Percentiles rank a stretch among this genome's conserved stretches.
Evolutionary conservation across 2,888 invertebrate species (phyloP).

Genomic region (Tortricodes alternella): DNA sequence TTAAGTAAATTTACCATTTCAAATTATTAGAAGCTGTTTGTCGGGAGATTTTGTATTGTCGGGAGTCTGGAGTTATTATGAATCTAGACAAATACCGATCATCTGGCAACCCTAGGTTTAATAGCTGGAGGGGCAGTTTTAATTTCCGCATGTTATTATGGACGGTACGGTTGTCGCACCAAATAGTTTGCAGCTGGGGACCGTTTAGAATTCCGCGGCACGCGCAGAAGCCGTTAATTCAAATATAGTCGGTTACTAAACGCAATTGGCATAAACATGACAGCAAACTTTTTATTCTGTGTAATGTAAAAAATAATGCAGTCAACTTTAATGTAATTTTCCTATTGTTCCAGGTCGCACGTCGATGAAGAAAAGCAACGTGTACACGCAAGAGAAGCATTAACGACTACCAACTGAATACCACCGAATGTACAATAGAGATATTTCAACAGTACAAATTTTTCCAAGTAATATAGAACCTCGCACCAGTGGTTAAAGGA

Average conservation of each 20-base stretch:
- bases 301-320: conserved; percentile 38
- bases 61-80: too few species aligned
- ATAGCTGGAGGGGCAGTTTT: conserved; percentile 39
- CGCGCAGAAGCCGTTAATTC: conserved; percentile 63
- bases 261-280: conserved; percentile 69
- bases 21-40: too few species aligned
- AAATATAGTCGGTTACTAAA: conserved; percentile 68
- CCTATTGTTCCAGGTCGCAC: conserved; percentile 65
- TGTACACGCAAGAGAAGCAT: conserved; percentile 77
- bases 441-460: conserved; percentile 26
- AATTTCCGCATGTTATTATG: conserved; percentile 49
- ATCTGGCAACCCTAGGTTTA: too few species aligned
- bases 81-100: too few species aligned
- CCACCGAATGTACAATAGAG: conserved; percentile 63
- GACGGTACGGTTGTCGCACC: conserved; percentile 40
- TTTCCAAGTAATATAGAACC: conserved; percentile 11
- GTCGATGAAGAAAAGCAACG: conserved; percentile 68
- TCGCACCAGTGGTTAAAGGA: conserved; percentile 22
- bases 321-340: conserved; percentile 25
- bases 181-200: conserved; percentile 59
- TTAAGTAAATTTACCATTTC: too few species aligned
- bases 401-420: conserved; percentile 45
- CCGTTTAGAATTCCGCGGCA: conserved; percentile 63
- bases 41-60: too few species aligned
- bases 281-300: conserved; percentile 50